Evolutionary conservation across 2,888 invertebrate genomes (phyloP).

Genomic region (Cheilosia grossa): DNA sequence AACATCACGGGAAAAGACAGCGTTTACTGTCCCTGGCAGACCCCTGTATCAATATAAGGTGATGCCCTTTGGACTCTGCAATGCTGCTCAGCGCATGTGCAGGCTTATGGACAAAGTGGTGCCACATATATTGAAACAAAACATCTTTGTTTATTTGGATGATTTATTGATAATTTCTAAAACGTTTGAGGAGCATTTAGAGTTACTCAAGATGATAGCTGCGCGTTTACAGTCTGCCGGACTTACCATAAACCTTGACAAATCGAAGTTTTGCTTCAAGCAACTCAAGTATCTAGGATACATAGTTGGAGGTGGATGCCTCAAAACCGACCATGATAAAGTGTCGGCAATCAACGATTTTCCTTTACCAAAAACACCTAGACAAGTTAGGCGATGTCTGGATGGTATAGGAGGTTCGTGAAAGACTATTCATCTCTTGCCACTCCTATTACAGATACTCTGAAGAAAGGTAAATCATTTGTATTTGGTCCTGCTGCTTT

Average conservation of each 20-base stretch:
- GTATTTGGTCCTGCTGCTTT: neutral
- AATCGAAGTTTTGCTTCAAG: slow-evolving; percentile 9
- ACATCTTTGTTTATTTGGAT: neutral
- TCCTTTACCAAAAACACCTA: too few species aligned
- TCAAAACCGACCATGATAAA: neutral
- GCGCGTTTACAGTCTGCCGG: neutral
- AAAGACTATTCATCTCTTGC: neutral
- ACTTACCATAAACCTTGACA: neutral
- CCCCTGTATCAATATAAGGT: too few species aligned
- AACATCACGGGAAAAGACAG: slow-evolving; percentile 7
- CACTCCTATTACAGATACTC: neutral
- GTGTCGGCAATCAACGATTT: too few species aligned
- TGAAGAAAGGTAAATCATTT: neutral
- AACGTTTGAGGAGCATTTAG: too few species aligned
- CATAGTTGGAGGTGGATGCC: neutral
- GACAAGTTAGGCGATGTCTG: slow-evolving; percentile 15
- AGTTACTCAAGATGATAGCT: neutral
- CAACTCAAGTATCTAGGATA: slow-evolving; percentile 17
- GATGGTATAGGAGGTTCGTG: slow-evolving; percentile 23
- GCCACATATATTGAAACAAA: slow-evolving; percentile 16
- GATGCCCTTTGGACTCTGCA: too few species aligned
- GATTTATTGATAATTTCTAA: too few species aligned
- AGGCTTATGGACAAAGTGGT: neutral
- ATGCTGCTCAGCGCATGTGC: too few species aligned
- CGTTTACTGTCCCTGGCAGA: too few species aligned